These are phyloP conservation scores for Macropis europaea DNA, from an alignment of 2,888 invertebrate genomes.

Conservation along the genomic window DNA sequence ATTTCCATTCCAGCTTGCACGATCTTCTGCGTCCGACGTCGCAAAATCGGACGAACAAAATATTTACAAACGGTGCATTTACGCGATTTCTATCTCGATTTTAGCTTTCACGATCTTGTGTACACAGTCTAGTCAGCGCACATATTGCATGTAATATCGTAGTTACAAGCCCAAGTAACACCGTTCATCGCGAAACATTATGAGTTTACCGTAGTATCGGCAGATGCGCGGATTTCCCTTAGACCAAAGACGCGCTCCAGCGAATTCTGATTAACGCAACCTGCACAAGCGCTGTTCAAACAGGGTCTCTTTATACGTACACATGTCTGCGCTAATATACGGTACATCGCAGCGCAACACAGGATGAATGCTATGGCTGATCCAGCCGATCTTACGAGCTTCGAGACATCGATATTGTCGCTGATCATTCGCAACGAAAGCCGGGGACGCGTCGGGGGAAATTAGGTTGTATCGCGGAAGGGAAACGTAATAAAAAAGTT, in stretches of 20 bases:
- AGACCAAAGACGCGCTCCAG: conserved; percentile 18
- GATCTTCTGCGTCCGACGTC: too few species aligned
- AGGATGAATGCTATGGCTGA: background rate
- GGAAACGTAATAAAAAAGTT: conserved; percentile 12
- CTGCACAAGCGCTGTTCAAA: background rate
- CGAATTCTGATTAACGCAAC: conserved; percentile 39
- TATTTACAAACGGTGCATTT: too few species aligned
- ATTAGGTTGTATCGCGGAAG: background rate
- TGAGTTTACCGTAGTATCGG: conserved; percentile 18
- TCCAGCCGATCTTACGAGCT: background rate
- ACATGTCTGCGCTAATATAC: background rate
- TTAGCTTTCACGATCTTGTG: conserved; percentile 1
- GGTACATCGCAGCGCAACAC: background rate
- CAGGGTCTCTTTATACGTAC: conserved; percentile 11
- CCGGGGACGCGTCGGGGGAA: background rate
- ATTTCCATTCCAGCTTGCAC: too few species aligned
- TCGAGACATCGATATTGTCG: too few species aligned
- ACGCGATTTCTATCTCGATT: conserved; percentile 1
- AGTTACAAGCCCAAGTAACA: conserved; percentile 34
- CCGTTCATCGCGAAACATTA: conserved; percentile 34
- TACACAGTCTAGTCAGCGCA: background rate
- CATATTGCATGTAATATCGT: conserved; percentile 26
- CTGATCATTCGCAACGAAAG: too few species aligned
- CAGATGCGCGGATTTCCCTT: background rate
- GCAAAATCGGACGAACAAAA: too few species aligned